Conservation (phyloP, 2,888 invertebrate species). For the Coremacera marginata region DNA sequence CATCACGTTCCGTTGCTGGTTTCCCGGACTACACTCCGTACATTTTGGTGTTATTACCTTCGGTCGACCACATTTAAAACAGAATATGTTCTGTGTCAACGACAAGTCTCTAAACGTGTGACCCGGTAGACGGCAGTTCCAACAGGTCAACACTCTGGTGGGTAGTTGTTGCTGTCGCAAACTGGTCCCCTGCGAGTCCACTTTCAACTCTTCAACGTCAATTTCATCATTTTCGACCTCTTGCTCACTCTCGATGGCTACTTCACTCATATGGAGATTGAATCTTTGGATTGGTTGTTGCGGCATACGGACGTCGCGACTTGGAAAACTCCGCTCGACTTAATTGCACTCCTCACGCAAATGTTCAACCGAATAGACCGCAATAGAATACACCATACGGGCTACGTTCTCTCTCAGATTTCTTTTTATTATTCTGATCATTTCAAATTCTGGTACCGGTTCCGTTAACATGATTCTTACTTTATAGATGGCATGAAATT, state of each 20-base stretch:
- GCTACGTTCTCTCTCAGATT: background rate
- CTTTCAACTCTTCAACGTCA: background rate
- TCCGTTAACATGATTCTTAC: no score
- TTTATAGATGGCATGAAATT: no score
- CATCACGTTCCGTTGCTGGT: background rate
- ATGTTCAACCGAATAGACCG: background rate
- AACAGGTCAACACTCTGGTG: background rate
- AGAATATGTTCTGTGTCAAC: background rate
- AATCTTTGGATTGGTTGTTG: background rate
- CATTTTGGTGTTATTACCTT: background rate
- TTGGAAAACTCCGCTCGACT: background rate
- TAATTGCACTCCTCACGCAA: background rate
- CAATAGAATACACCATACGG: background rate
- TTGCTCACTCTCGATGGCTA: background rate
- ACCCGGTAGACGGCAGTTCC: background rate
- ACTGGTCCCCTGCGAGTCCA: background rate
- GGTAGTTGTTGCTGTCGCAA: background rate
- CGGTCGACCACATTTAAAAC: background rate
- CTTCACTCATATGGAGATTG: background rate
- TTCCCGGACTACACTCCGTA: background rate
- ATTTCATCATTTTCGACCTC: background rate
- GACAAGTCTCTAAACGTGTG: background rate
- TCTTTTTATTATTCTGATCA: background rate
- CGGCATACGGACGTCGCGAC: background rate
- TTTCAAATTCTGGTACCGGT: background rate